Evolutionary conservation across 2,797 vertebrate species (phyloP).

Genomic region (Notolabrus celidotus): DNA sequence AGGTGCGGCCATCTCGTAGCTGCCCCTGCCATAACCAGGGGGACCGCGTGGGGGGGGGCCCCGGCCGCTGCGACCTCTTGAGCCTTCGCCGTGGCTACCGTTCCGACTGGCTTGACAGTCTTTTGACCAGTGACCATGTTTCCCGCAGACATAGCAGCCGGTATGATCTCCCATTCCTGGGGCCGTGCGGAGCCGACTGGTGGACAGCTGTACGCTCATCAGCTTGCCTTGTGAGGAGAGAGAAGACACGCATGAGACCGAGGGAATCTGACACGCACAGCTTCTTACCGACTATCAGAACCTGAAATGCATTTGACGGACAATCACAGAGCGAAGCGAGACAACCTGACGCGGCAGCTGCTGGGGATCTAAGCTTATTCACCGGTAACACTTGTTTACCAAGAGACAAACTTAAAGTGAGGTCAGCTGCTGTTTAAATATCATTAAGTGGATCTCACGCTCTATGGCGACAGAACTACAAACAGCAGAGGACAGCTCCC

Average conservation of each 20-base stretch:
- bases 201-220: constrained; percentile 95
- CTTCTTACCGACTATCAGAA: constrained; percentile 65
- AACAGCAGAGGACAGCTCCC: constrained; percentile 52
- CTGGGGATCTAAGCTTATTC: constrained; percentile 22
- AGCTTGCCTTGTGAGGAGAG: constrained; percentile 92
- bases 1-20: constrained; percentile 69
- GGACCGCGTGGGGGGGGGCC: constrained; percentile 60
- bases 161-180: constrained; percentile 95
- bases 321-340: constrained; percentile 46
- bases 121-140: constrained; percentile 98
- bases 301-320: constrained; percentile 41
- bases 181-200: constrained; percentile 93
- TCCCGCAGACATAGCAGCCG: constrained; percentile 87
- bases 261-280: constrained; percentile 60
- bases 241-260: constrained; percentile 84
- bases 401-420: constrained; percentile 21
- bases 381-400: constrained; percentile 31
- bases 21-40: constrained; percentile 66
- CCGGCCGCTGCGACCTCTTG: constrained; percentile 57
- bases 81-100: constrained; percentile 75
- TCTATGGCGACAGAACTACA: constrained; percentile 36
- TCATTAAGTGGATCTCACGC: constrained; percentile 28
- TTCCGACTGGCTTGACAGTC: constrained; percentile 91
- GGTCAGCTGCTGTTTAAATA: constrained; percentile 32
- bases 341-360: constrained; percentile 19